A percentile compares a stretch with the other conserved stretches of the same genome.
Conservation (phyloP, 2,888 invertebrate genomes). For the Orthonevra nobilis region DNA sequence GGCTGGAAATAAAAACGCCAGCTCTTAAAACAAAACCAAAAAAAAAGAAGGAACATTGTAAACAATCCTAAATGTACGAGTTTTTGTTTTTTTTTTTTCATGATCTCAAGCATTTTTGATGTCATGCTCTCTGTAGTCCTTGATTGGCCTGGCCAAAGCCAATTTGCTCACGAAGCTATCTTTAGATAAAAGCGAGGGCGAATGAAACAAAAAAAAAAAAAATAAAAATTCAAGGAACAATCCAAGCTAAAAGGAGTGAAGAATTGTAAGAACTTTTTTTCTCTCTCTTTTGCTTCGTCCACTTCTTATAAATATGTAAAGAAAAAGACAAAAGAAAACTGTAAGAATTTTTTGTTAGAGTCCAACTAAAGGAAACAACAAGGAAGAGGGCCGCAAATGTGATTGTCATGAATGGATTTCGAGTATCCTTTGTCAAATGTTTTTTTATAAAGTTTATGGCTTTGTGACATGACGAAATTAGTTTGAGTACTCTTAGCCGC, state of each 20-base stretch:
- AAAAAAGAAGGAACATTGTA: too few species aligned
- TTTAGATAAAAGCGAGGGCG: conserved; percentile 18
- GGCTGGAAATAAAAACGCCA: conserved; percentile 32
- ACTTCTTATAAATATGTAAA: conserved; percentile 19
- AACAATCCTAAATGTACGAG: conserved; percentile 56
- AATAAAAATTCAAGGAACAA: background rate
- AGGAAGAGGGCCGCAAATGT: conserved; percentile 27
- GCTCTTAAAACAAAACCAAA: conserved; percentile 50
- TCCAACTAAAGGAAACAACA: background rate
- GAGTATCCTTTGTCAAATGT: conserved; percentile 64
- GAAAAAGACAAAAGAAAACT: conserved; percentile 26
- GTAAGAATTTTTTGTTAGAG: conserved; percentile 16
- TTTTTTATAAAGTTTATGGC: conserved; percentile 52
- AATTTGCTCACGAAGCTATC: conserved; percentile 47
- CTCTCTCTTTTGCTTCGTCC: background rate
- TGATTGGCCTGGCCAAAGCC: conserved; percentile 28
- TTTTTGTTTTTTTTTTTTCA: too few species aligned
- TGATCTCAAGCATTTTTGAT: conserved; percentile 59
- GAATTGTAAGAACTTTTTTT: too few species aligned
- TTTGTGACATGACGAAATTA: conserved; percentile 64
- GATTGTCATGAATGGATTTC: conserved; percentile 59
- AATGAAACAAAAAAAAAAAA: conserved; percentile 7
- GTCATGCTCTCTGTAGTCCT: conserved; percentile 44
- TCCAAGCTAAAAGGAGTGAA: background rate
- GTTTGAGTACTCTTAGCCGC: conserved; percentile 45